These are phyloP conservation scores for Cossypha caffra DNA, from an alignment of 2,797 vertebrate species.

Conservation along the genomic window DNA sequence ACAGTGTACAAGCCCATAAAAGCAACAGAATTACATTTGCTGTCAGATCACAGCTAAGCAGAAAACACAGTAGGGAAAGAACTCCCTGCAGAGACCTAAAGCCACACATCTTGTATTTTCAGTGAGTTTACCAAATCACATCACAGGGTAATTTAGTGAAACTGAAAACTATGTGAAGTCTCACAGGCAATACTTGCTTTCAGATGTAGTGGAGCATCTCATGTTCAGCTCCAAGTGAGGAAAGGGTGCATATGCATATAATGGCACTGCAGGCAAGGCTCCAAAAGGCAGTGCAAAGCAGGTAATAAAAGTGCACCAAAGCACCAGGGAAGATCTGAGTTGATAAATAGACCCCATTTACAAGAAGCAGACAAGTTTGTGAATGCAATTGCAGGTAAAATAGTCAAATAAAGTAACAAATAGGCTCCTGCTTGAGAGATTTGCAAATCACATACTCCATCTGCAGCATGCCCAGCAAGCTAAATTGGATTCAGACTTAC, in stretches of 20 bases:
- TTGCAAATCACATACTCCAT: background rate
- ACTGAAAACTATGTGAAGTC: background rate
- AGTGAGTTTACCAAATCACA: conserved; percentile 32
- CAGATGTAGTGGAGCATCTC: background rate
- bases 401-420: conserved; percentile 28
- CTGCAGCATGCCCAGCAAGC: background rate
- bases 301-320: background rate
- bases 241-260: background rate
- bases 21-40: background rate
- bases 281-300: background rate
- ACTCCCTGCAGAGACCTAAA: conserved; percentile 14
- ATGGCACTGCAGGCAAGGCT: background rate
- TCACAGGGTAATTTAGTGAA: conserved; percentile 11
- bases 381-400: background rate
- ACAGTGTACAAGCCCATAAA: background rate
- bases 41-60: background rate
- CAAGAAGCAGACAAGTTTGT: background rate
- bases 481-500: conserved; percentile 22
- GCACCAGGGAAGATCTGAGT: background rate
- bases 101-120: background rate
- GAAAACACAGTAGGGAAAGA: background rate
- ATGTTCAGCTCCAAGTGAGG: background rate
- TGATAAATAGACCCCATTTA: background rate
- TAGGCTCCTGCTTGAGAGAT: conserved; percentile 1
- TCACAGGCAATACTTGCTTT: background rate